Evolutionary conservation across 2,797 vertebrate genomes (phyloP).

Genomic region (Graptemys geographica): DNA sequence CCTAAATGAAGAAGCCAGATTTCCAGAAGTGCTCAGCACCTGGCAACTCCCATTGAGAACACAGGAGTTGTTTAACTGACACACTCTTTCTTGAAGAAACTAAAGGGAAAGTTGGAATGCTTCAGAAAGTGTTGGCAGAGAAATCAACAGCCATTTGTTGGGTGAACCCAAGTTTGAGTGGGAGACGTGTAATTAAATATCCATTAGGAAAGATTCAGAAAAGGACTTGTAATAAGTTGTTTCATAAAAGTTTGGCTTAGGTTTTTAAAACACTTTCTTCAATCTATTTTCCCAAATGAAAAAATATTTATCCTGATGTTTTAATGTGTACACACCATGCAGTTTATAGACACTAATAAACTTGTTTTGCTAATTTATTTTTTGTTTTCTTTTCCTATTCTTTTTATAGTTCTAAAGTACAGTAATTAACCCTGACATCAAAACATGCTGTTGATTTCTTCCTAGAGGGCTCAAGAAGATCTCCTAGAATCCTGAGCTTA

Average conservation of each 20-base stretch:
- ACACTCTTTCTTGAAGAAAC: not conserved
- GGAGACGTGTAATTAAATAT: not conserved
- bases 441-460: not conserved
- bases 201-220: not conserved
- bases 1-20: not conserved
- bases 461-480: not conserved
- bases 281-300: not conserved
- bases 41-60: not conserved
- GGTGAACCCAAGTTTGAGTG: fast-evolving
- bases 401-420: not conserved
- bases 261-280: not conserved
- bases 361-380: not conserved
- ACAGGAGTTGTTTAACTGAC: fast-evolving
- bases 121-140: not conserved
- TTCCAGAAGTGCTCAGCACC: fast-evolving
- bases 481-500: not conserved
- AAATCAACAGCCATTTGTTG: not conserved
- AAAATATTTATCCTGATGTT: not conserved
- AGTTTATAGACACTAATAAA: not conserved
- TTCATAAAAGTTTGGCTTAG: not conserved
- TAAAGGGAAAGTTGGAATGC: not conserved
- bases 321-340: not conserved
- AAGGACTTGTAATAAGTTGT: not conserved
- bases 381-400: not conserved
- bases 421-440: not conserved